Evolutionary conservation across 2,113 vertebrate genomes (phyloP), one percentile per base, ranked within the genome.

Genomic region (Carettochelys insculpta): DNA sequence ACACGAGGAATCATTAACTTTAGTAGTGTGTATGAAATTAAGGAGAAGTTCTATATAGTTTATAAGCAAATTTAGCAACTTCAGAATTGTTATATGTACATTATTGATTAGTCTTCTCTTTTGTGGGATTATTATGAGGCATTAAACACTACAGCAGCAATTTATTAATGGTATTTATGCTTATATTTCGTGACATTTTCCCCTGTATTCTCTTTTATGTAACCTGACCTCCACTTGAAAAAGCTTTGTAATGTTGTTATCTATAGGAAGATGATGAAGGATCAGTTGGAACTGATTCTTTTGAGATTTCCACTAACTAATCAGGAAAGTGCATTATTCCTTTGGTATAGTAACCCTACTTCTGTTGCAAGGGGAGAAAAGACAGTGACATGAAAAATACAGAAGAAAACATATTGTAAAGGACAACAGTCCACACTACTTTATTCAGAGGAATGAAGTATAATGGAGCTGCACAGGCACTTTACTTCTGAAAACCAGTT

Each of bases 131-230:
- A 24, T 58, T 65, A 3, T 77, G 34, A 53, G 78, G 56, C 85
- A 11, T 89, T 92, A 43, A 53, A 41, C 77, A 27, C 73, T 79
- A 4, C 50, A 9, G 7, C 25, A 73, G 52, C 75, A 82, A 86
- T 94, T 73, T 89, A 87, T 80, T 95, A 53, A 38, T 52, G 88
- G 14, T 14, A n/a, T 65, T 94, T 87, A 51, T 65, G 22, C 84
- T 92, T 93, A 50, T 27, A 52, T 88, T 94, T 86, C 58, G 65
- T 79, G 78, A 38, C 80, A 38, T 86, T 95, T 95, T 68, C 80
- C 34, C 58, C 50, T 73, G 0, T 77, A 25, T 76, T 82, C 77
- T 78, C 45, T 77, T 38, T 86, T 11, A 3, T 88, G 48, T 77
- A 77, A 81, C 71, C 47, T 90, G 80, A 80, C 52, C 50, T 90